These are phyloP conservation scores for Callinectes sapidus DNA, from an alignment of 2,888 invertebrate genomes.

Conservation along the genomic window DNA sequence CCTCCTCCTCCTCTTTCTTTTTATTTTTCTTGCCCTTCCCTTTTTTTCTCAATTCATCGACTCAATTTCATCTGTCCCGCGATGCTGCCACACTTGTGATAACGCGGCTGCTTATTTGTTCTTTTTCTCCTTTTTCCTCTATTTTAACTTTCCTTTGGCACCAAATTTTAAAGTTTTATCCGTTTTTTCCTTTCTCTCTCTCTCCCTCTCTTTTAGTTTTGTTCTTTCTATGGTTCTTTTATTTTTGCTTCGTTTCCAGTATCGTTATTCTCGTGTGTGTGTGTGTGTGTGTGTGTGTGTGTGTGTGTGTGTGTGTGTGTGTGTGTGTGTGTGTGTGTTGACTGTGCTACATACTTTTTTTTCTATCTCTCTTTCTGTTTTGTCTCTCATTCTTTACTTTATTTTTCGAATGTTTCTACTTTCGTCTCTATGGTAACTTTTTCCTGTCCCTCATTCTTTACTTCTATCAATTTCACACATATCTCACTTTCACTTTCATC, in stretches of 20 bases:
- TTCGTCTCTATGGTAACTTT: background rate
- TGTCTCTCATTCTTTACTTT: background rate
- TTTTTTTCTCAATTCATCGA: background rate
- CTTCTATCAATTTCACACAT: background rate
- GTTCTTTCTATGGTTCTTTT: background rate
- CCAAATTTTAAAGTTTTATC: background rate
- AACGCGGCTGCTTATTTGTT: background rate
- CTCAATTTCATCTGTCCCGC: background rate
- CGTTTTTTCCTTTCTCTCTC: background rate
- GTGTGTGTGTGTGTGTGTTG: background rate
- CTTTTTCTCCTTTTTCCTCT: background rate
- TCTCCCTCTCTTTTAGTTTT: background rate
- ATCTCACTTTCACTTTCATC: background rate
- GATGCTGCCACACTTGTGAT: background rate
- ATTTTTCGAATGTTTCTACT: background rate
- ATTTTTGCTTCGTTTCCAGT: background rate
- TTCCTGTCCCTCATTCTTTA: too few species aligned
- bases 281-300: background rate
- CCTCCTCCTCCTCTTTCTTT: background rate
- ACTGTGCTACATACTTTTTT: background rate
- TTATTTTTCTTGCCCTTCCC: background rate
- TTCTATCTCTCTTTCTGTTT: background rate
- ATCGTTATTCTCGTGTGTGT: background rate
- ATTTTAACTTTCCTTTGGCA: background rate
- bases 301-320: background rate